Conservation (phyloP, 2,888 invertebrate species). For the Fabriciana adippe region DNA sequence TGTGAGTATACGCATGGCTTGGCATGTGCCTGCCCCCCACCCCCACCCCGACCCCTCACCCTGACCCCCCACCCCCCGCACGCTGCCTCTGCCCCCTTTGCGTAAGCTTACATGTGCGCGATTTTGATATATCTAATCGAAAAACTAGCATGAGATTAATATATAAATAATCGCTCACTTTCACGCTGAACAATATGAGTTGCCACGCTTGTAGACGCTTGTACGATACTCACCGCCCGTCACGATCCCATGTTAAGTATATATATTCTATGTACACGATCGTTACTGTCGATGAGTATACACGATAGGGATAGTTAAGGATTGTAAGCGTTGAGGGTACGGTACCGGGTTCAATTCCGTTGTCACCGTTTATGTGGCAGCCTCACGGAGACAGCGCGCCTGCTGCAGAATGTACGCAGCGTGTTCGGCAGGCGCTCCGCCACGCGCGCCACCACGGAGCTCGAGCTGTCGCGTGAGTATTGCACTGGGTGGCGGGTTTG, state of each 20-base stretch:
- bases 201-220: constrained; percentile 28
- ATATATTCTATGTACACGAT: background rate
- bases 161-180: constrained; percentile 6
- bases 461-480: constrained; percentile 97
- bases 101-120: constrained; percentile 3
- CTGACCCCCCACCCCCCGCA: background rate
- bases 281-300: constrained; percentile 31
- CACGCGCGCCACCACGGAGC: constrained; percentile 91
- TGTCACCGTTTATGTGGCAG: constrained; percentile 81
- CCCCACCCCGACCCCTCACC: constrained; percentile 31
- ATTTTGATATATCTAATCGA: background rate
- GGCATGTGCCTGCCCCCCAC: constrained; percentile 42
- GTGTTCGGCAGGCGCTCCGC: constrained; percentile 92
- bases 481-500: constrained; percentile 17
- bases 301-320: constrained; percentile 3
- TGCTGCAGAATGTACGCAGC: constrained; percentile 96
- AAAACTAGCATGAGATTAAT: background rate
- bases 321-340: constrained; percentile 3
- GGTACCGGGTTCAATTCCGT: constrained; percentile 38
- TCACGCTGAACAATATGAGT: constrained; percentile 29
- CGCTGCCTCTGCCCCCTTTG: background rate
- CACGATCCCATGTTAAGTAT: constrained; percentile 12
- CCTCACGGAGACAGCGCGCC: constrained; percentile 98
- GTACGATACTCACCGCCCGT: constrained; percentile 28
- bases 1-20: constrained; percentile 87